Evolutionary conservation across 2,113 vertebrate genomes (phyloP).

Genomic region (Coracopsis vasa): DNA sequence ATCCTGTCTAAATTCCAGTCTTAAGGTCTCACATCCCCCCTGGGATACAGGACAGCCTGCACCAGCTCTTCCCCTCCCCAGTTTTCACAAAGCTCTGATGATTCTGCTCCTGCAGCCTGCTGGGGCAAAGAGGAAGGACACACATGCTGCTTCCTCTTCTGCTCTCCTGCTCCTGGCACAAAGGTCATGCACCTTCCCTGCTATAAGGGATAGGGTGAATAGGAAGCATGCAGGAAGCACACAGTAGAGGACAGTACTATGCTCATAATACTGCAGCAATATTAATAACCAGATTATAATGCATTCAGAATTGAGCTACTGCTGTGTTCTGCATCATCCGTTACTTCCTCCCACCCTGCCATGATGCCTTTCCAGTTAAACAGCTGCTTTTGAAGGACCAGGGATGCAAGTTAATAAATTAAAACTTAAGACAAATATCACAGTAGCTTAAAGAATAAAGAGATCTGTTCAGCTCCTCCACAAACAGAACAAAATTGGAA

Average conservation of each 20-base stretch:
- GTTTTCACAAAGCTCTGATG: neutral
- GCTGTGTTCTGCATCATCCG: neutral
- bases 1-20: neutral
- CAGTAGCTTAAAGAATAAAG: neutral
- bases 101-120: neutral
- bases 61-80: neutral
- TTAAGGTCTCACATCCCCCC: neutral
- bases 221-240: neutral
- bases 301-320: neutral
- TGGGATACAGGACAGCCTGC: neutral
- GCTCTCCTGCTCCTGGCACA: neutral
- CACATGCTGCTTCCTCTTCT: neutral
- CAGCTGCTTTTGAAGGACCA: neutral
- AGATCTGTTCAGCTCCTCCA: neutral
- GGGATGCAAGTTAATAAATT: neutral
- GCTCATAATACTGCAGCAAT: neutral
- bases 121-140: neutral
- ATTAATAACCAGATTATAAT: neutral
- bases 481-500: neutral
- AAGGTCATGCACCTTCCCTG: neutral
- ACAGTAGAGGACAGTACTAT: neutral
- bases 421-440: neutral
- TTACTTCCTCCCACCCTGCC: neutral
- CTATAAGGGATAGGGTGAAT: accelerated
- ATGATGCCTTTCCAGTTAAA: neutral